Conservation (phyloP, 2,888 invertebrate species). For the Microctonus brassicae region DNA sequence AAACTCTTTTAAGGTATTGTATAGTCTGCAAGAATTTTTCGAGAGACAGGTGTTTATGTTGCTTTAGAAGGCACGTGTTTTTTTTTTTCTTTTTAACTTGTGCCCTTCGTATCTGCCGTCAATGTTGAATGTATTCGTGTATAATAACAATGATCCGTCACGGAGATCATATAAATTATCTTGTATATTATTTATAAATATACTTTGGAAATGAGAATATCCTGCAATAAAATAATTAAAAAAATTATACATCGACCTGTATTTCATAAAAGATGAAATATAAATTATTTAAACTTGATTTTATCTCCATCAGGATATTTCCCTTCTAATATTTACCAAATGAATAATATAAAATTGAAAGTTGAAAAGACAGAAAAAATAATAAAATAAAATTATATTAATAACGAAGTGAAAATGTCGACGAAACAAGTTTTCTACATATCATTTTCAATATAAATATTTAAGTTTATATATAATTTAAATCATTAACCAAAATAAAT, state of each 20-base stretch:
- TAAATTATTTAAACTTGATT: background rate
- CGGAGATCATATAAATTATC: background rate
- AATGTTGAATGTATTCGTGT: background rate
- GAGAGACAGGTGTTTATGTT: background rate
- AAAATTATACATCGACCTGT: background rate
- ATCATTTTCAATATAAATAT: background rate
- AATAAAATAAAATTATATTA: background rate
- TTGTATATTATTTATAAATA: background rate
- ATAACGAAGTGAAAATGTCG: background rate
- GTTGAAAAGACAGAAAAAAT: background rate
- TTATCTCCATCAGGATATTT: background rate
- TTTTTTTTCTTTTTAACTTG: background rate
- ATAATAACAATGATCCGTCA: background rate
- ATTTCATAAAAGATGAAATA: background rate
- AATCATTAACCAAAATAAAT: background rate
- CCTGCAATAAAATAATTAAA: background rate
- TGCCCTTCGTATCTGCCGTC: background rate
- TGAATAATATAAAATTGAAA: background rate
- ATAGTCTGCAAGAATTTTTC: background rate
- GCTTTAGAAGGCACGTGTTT: background rate
- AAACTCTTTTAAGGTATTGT: background rate
- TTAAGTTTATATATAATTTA: background rate
- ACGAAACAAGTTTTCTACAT: background rate
- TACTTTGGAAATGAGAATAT: background rate
- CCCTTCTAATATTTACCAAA: constrained; percentile 10